A percentile compares a stretch with the other conserved stretches of the same genome.
These are phyloP conservation scores for Isoperla grammatica DNA, from an alignment of 2,888 invertebrate genomes.

Conservation along the genomic window DNA sequence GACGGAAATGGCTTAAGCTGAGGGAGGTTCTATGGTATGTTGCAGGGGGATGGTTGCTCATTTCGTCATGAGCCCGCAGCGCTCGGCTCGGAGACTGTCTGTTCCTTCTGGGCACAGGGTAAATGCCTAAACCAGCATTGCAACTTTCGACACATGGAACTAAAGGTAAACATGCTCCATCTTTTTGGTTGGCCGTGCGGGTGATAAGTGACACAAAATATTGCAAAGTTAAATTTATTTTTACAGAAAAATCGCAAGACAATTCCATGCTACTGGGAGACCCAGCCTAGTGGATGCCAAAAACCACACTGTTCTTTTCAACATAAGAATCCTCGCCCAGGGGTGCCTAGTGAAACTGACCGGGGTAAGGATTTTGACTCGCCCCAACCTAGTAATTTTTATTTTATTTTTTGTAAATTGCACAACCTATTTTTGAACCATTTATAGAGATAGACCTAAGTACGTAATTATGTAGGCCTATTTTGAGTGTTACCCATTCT, in stretches of 20 bases:
- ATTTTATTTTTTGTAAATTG: not conserved
- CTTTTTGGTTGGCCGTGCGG: no score
- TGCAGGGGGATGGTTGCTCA: constrained; percentile 70
- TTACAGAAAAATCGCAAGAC: constrained; percentile 72
- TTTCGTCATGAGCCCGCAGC: constrained; percentile 82
- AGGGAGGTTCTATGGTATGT: constrained; percentile 31
- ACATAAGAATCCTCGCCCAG: constrained; percentile 51
- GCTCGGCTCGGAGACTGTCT: constrained; percentile 74
- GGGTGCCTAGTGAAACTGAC: constrained; percentile 15
- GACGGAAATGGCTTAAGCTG: no score
- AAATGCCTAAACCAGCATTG: constrained; percentile 72
- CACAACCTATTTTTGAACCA: no score
- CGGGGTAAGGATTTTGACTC: constrained; percentile 23
- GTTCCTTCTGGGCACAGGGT: constrained; percentile 76
- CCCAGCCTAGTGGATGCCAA: constrained; percentile 75
- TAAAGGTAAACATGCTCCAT: constrained; percentile 53
- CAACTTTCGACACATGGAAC: constrained; percentile 79
- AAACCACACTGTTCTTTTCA: constrained; percentile 81
- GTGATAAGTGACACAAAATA: no score
- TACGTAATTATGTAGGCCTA: no score
- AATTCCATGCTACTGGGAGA: constrained; percentile 84
- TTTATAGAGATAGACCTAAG: no score
- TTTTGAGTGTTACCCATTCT: no score
- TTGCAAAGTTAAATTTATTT: constrained; percentile 13
- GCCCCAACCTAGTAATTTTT: not conserved